A percentile compares a stretch with the other conserved stretches of the same genome.
Conservation (phyloP, 2,113 vertebrate species). For the Leucoraja erinaceus region DNA sequence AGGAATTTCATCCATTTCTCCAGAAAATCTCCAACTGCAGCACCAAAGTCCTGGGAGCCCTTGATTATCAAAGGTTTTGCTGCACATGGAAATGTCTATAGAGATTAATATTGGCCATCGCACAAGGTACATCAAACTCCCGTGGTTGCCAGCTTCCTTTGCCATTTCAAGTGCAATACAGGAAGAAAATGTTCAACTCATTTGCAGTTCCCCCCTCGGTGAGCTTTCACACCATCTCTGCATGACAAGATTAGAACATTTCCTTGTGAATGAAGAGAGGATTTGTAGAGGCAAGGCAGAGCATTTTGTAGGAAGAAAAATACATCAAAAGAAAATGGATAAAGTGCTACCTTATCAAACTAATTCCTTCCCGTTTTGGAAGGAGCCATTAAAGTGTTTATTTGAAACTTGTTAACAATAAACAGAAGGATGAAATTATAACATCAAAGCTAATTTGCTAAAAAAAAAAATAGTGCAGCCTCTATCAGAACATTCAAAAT, state of each 20-base stretch:
- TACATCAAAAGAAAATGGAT: not conserved
- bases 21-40: no score
- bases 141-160: no score
- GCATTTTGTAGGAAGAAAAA: not conserved
- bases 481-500: no score
- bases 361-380: not conserved
- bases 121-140: no score
- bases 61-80: no score
- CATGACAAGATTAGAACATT: not conserved
- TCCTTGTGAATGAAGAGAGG: not conserved
- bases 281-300: not conserved
- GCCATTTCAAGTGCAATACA: not conserved
- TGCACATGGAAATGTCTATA: no score
- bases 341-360: not conserved
- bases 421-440: not conserved
- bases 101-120: no score
- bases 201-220: not conserved
- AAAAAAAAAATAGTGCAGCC: not conserved
- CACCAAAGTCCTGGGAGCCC: no score
- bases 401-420: not conserved
- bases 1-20: no score
- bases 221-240: not conserved
- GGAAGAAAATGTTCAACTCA: not conserved
- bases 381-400: not conserved
- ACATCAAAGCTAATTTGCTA: not conserved